Evolutionary conservation across 64 coral and sea anemone genomes (phyloP), one percentile per base, ranked within the genome.

Genomic region (Platygyra sinensis): DNA sequence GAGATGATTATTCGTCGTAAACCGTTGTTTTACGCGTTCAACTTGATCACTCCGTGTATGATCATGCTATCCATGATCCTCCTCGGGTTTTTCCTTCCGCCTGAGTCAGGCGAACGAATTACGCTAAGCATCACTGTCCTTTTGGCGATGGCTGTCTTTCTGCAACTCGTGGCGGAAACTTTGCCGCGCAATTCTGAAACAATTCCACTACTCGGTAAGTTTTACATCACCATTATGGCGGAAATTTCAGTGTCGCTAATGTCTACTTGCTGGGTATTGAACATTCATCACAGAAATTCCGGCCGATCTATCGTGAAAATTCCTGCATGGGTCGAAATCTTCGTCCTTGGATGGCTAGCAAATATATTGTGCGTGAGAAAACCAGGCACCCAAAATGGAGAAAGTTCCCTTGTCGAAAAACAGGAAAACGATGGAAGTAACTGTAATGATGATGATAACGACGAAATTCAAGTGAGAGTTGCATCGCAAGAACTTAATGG

Each of bases 151-250:
- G 89, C 89, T 30, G 93, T 95, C 0, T 95, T 95, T 19, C 30
- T 95, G 17, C 83, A 95, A 3, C 89, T 95, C 1, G 82, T 95
- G 11, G 93, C 89, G 18, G 89, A 95, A 63, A 80, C 93, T 60
- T 57, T 95, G 13, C 93, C 93, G 18, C 89, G 93, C 28, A 95
- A 86, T 42, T 90, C 93, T 14, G 89, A 91, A 38, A 88, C 75
- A 15, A 95, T 89, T n/a, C 93, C 93, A 5, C 67, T 95, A 10
- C 89, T 95, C 55, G 93, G 93, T 0, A 91, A 86, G 52, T 95
- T 95, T 74, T 95, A 95, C 75, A 91, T 95, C 55, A 95, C 89
- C 13, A 95, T 95, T 64, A 95, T 95, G 93, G 63, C 76, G n/a
- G 93, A 95, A 57, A 86, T 95, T 42, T 90, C 93, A 30, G 32